Conservation (phyloP, 2,797 vertebrate genomes). For the Staurois parvus region DNA sequence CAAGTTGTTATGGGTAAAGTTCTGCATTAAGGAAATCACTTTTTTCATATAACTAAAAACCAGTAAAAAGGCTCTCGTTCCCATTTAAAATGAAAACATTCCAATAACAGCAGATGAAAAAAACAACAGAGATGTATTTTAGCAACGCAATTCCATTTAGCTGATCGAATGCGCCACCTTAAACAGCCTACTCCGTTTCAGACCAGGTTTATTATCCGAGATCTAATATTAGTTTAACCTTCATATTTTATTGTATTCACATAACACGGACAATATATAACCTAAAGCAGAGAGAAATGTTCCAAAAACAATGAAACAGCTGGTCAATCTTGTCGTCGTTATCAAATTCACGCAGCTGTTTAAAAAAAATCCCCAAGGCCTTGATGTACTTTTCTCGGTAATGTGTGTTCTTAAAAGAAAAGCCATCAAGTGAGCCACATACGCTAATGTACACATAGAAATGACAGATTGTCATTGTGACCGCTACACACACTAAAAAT, state of each 20-base stretch:
- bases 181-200: neutral
- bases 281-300: constrained; percentile 33
- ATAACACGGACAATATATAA: constrained; percentile 36
- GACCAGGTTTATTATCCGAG: constrained; percentile 26
- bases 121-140: neutral
- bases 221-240: constrained; percentile 37
- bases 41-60: neutral
- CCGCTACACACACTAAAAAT: constrained; percentile 38
- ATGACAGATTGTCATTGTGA: constrained; percentile 56
- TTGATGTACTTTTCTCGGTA: constrained; percentile 63
- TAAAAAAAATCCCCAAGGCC: constrained; percentile 66
- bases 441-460: constrained; percentile 56
- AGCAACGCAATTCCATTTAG: constrained; percentile 3
- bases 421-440: constrained; percentile 56
- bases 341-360: constrained; percentile 68
- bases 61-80: neutral
- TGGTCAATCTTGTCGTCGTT: constrained; percentile 64
- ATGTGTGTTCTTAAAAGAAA: constrained; percentile 67
- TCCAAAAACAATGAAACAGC: constrained; percentile 41
- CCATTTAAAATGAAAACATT: neutral
- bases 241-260: constrained; percentile 40
- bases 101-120: neutral
- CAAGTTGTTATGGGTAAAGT: too few species aligned
- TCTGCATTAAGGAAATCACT: too few species aligned
- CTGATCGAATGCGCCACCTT: constrained; percentile 18